Percentiles rank a stretch among this genome's conserved stretches.
Evolutionary conservation across 2,797 vertebrate species (phyloP).

Genomic region (Bufotes viridis): DNA sequence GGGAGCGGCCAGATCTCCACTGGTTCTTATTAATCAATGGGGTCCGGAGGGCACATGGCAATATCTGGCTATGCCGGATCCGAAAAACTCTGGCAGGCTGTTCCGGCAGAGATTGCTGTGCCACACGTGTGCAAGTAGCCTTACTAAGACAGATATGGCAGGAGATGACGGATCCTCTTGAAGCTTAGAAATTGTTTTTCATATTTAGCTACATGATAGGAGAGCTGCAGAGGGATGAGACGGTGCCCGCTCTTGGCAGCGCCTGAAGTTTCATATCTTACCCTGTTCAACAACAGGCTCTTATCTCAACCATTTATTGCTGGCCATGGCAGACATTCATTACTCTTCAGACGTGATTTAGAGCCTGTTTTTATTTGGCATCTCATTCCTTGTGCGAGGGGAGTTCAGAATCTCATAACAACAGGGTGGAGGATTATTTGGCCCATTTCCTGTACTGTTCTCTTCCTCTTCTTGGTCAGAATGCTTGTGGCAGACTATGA

Average conservation of each 20-base stretch:
- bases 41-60: too few species aligned
- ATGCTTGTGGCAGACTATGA: constrained; percentile 20
- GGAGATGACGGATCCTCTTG: too few species aligned
- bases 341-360: constrained; percentile 30
- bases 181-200: not conserved
- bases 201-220: not conserved
- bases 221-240: constrained; percentile 7
- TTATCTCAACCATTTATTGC: constrained; percentile 24
- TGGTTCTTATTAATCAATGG: too few species aligned
- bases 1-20: too few species aligned
- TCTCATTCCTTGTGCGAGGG: constrained; percentile 26
- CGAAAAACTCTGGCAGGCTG: too few species aligned
- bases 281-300: not conserved
- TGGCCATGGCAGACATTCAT: not conserved
- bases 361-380: constrained; percentile 30
- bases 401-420: constrained; percentile 35
- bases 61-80: too few species aligned
- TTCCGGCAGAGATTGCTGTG: too few species aligned
- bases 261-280: constrained; percentile 19
- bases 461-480: constrained; percentile 26
- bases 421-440: constrained; percentile 36
- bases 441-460: constrained; percentile 31
- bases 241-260: constrained; percentile 7
- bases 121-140: too few species aligned
- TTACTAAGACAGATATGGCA: too few species aligned